Percentiles rank a stretch among this genome's conserved stretches.
phyloP scores from a whole-genome alignment of 1,140 invertebrate genomes.

The Rhagoletis pomonella region DNA sequence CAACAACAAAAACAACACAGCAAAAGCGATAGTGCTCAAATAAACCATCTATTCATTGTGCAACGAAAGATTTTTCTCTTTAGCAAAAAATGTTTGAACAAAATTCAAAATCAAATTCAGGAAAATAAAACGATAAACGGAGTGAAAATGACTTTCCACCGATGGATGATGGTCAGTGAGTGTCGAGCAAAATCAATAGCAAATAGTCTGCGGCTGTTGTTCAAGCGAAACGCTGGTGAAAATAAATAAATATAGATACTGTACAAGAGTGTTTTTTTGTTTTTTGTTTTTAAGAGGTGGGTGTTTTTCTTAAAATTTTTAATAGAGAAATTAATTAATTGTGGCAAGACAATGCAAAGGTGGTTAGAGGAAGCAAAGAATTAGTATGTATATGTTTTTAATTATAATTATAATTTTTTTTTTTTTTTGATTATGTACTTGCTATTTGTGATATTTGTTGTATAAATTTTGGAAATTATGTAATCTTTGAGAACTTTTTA shows the following conservation, averaged over 20 bases:
- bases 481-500: background rate
- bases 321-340: background rate
- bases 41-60: conserved; percentile 16
- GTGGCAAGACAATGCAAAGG: too few relatives aligned
- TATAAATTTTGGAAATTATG: conserved; percentile 9
- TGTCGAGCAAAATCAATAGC: conserved; percentile 11
- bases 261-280: background rate
- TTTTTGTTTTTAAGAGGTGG: conserved; percentile 13
- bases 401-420: background rate
- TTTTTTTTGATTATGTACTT: background rate
- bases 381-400: background rate
- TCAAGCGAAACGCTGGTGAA: conserved; percentile 51
- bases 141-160: background rate
- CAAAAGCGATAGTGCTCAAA: background rate
- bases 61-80: background rate
- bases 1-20: background rate
- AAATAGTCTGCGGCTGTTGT: conserved; percentile 51
- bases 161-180: conserved; percentile 8
- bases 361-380: too few relatives aligned
- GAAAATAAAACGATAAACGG: conserved; percentile 25
- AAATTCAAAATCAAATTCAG: conserved; percentile 21
- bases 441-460: background rate
- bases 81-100: background rate
- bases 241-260: conserved; percentile 2
- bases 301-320: conserved; percentile 1